phyloP scores from a whole-genome alignment of 2,888 invertebrate species.

The Parapristionchus giblindavisi region DNA sequence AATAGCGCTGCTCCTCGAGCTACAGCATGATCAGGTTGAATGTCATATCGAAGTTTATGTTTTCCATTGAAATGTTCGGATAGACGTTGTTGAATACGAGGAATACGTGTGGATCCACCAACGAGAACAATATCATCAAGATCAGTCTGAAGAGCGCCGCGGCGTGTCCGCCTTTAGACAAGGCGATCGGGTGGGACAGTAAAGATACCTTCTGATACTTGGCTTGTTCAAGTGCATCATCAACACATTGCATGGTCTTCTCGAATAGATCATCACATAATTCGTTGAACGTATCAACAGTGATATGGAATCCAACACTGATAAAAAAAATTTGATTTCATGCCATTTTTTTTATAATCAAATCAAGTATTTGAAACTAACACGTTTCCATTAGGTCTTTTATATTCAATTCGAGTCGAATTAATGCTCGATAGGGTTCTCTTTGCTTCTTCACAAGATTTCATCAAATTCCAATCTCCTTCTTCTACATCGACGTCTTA shows the following conservation, averaged over 20 bases:
- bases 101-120: constrained; percentile 23
- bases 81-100: not conserved
- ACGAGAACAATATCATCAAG: constrained; percentile 22
- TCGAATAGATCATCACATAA: constrained; percentile 35
- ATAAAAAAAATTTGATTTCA: not conserved
- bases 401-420: not conserved
- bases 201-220: not conserved
- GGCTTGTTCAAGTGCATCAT: constrained; percentile 2
- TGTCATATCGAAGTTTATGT: not conserved
- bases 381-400: not conserved
- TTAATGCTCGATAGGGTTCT: not conserved
- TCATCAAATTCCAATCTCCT: not conserved
- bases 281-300: constrained; percentile 3
- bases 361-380: not conserved
- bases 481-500: not conserved
- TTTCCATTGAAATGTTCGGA: not conserved
- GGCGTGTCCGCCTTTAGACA: too few species aligned
- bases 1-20: constrained; percentile 25
- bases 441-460: constrained; percentile 15
- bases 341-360: not conserved
- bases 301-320: not conserved
- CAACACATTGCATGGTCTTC: constrained; percentile 9
- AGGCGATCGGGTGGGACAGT: too few species aligned
- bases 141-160: not conserved
- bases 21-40: constrained; percentile 27